These are phyloP conservation scores for Borostomias antarcticus DNA, from an alignment of 2,797 vertebrate genomes.

Conservation along the genomic window DNA sequence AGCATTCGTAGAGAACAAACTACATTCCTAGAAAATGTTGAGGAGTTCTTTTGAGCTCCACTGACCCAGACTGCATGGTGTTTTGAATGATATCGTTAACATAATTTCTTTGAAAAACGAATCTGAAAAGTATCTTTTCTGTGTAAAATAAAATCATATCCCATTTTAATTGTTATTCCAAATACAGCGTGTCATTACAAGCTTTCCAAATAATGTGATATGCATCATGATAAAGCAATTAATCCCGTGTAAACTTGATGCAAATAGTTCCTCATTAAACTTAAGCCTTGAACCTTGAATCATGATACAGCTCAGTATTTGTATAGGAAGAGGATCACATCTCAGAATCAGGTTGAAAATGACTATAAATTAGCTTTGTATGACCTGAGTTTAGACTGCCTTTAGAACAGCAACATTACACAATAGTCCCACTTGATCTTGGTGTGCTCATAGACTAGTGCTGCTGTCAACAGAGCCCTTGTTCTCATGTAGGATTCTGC, in stretches of 20 bases:
- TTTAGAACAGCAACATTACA: conserved; percentile 23
- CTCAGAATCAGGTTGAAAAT: conserved; percentile 47
- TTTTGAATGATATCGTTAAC: neutral
- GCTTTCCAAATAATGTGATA: conserved; percentile 4
- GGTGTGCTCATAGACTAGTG: neutral
- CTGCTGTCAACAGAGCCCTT: too few relatives aligned
- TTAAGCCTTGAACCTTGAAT: too few relatives aligned
- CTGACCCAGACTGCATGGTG: neutral
- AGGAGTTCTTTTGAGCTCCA: neutral
- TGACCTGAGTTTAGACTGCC: conserved; percentile 45
- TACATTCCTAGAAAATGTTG: conserved; percentile 1
- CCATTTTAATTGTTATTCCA: neutral
- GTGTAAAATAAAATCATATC: too few relatives aligned
- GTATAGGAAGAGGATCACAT: conserved; percentile 57
- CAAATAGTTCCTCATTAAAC: too few relatives aligned
- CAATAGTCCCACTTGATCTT: conserved; percentile 18
- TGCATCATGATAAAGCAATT: conserved; percentile 29
- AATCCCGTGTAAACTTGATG: too few relatives aligned
- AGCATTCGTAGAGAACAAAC: neutral
- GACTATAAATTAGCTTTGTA: conserved; percentile 49
- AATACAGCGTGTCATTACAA: neutral
- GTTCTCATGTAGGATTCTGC: too few relatives aligned
- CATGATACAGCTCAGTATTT: conserved; percentile 55
- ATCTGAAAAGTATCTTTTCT: too few relatives aligned
- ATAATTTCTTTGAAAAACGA: too few relatives aligned